phyloP scores from a whole-genome alignment of 2,888 invertebrate species.

The Penaeus monodon region DNA sequence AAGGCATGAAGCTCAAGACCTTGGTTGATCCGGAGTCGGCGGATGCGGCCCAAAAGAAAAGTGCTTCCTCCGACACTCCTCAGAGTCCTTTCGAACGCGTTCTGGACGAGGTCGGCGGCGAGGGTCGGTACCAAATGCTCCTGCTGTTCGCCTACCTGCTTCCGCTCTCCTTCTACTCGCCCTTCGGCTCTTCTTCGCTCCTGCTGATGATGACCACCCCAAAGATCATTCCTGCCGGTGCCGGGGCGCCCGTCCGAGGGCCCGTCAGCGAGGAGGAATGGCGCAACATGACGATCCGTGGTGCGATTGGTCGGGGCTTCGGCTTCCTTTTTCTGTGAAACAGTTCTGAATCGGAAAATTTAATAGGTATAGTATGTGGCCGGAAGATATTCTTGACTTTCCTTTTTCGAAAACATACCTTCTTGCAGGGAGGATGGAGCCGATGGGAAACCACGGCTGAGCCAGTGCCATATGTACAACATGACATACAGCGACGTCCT shows the following conservation, averaged over 20 bases:
- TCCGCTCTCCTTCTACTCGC: slow-evolving; percentile 69
- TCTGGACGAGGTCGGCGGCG: slow-evolving; percentile 73
- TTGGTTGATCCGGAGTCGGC: too few species aligned
- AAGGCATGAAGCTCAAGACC: too few species aligned
- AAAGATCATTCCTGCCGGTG: slow-evolving; percentile 76
- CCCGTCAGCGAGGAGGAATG: slow-evolving; percentile 73
- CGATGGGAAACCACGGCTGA: slow-evolving; percentile 67
- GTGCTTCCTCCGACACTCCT: too few species aligned
- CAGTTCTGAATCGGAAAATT: too few species aligned
- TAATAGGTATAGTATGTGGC: too few species aligned
- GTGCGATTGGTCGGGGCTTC: slow-evolving; percentile 68
- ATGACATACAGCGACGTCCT: slow-evolving; percentile 39
- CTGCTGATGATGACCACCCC: slow-evolving; percentile 74
- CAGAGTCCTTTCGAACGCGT: slow-evolving; percentile 71
- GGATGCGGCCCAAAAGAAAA: too few species aligned
- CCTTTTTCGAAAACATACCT: not conserved
- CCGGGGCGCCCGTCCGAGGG: slow-evolving; percentile 73
- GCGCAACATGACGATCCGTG: slow-evolving; percentile 74
- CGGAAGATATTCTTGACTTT: too few species aligned
- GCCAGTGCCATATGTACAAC: slow-evolving; percentile 73
- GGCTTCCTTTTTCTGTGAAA: too few species aligned
- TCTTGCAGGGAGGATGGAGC: slow-evolving; percentile 28
- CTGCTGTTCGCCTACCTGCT: slow-evolving; percentile 70
- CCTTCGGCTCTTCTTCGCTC: slow-evolving; percentile 66
- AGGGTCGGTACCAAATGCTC: slow-evolving; percentile 74